Conservation (phyloP, 2,797 vertebrate genomes). For the Oceanodroma leucorhoa region DNA sequence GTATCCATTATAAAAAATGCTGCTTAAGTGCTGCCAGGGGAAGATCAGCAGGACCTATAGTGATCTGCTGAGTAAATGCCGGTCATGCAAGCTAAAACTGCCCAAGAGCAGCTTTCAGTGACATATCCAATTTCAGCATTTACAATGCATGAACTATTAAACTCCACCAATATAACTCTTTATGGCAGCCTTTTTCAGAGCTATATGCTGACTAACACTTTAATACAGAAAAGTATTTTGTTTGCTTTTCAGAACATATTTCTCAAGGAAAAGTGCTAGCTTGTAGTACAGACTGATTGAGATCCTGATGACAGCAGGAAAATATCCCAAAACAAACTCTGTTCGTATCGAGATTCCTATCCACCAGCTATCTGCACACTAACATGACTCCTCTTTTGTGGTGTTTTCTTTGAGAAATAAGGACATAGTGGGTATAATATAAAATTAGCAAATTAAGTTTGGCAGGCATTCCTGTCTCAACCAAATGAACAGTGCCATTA, state of each 20-base stretch:
- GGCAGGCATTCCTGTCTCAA: background rate
- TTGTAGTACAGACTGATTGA: background rate
- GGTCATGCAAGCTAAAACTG: constrained; percentile 33
- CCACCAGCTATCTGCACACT: background rate
- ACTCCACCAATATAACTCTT: constrained; percentile 2
- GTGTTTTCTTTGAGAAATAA: background rate
- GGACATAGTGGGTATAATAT: background rate
- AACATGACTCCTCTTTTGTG: background rate
- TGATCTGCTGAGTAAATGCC: constrained; percentile 37
- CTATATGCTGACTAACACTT: constrained; percentile 24
- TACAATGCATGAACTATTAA: constrained; percentile 56
- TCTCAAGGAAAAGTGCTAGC: background rate
- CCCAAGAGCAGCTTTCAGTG: constrained; percentile 52
- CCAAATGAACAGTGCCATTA: background rate
- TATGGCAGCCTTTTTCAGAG: background rate
- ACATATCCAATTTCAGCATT: constrained; percentile 51
- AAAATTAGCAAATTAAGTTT: background rate
- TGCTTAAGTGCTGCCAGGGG: constrained; percentile 1
- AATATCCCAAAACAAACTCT: background rate
- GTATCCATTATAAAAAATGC: background rate
- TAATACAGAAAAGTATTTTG: background rate
- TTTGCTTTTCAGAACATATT: constrained; percentile 17
- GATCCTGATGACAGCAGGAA: background rate
- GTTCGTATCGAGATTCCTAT: background rate
- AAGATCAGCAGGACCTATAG: constrained; percentile 25